Evolutionary conservation across 1,140 invertebrate genomes (phyloP).

Genomic region (Leptinotarsa undecemlineata): DNA sequence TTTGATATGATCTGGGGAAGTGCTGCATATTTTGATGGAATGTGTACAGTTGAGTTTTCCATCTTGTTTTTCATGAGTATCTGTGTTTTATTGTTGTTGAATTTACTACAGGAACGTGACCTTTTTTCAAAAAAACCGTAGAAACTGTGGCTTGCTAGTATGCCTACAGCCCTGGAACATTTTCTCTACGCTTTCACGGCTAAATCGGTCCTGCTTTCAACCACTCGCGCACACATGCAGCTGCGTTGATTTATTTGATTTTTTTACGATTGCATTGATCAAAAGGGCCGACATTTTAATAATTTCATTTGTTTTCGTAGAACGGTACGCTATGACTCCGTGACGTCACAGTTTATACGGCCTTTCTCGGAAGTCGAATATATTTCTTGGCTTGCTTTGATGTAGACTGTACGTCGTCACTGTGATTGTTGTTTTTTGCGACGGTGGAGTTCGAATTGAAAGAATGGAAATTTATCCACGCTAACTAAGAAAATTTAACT

Average conservation of each 20-base stretch:
- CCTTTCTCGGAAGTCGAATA: slow-evolving; percentile 16
- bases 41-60: no score
- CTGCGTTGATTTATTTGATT: slow-evolving; percentile 42
- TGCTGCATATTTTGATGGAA: no score
- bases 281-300: slow-evolving; percentile 42
- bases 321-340: slow-evolving; percentile 29
- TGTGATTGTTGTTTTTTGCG: background rate
- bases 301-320: slow-evolving; percentile 39
- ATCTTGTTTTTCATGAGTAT: no score
- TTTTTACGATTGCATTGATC: slow-evolving; percentile 41
- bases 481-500: background rate
- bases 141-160: no score
- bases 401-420: slow-evolving; percentile 11
- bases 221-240: slow-evolving; percentile 2
- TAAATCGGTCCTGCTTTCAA: slow-evolving; percentile 8
- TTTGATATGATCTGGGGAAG: no score
- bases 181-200: no score
- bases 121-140: no score
- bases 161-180: no score
- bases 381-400: slow-evolving; percentile 13
- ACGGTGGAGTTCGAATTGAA: background rate
- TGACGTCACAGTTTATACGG: slow-evolving; percentile 32
- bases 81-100: no score
- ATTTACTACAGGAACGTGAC: no score
- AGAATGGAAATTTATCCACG: background rate